Evolutionary conservation across 2,113 vertebrate genomes (phyloP).

Genomic region (Lanius collurio): DNA sequence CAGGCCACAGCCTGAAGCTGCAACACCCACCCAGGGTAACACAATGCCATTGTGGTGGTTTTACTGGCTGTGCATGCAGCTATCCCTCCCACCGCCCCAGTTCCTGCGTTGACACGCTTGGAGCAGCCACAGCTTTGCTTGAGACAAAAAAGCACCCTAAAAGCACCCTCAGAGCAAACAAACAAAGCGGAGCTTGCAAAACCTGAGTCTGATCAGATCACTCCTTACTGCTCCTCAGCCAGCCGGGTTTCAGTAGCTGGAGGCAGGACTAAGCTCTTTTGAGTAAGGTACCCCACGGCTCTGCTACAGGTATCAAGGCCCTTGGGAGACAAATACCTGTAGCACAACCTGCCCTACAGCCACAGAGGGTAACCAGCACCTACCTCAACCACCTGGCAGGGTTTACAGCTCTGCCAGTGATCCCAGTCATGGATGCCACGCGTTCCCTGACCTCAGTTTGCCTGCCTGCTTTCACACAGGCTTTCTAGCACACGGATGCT

Average conservation of each 20-base stretch:
- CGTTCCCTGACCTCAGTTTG: not conserved
- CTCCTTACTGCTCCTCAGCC: not conserved
- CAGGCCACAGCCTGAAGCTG: not conserved
- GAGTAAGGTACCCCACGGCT: not conserved
- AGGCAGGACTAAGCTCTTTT: not conserved
- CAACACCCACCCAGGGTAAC: not conserved
- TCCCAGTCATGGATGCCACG: fast-evolving
- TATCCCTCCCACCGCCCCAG: not conserved
- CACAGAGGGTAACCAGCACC: not conserved
- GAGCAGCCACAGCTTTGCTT: not conserved
- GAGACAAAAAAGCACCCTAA: not conserved
- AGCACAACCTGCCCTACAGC: not conserved
- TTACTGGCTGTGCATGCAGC: not conserved
- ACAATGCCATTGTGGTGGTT: not conserved
- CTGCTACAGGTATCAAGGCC: not conserved
- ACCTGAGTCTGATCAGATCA: not conserved
- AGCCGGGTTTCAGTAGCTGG: not conserved
- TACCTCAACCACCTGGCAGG: not conserved
- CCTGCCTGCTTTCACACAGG: not conserved
- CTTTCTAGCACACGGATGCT: not conserved
- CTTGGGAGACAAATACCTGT: not conserved
- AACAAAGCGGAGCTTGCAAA: not conserved
- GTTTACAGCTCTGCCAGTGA: not conserved
- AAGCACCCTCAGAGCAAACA: not conserved
- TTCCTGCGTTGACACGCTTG: not conserved